Percentiles rank a stretch among this genome's conserved stretches.
phyloP scores from a whole-genome alignment of 2,113 vertebrate genomes.

The Rhagologus leucostigma region DNA sequence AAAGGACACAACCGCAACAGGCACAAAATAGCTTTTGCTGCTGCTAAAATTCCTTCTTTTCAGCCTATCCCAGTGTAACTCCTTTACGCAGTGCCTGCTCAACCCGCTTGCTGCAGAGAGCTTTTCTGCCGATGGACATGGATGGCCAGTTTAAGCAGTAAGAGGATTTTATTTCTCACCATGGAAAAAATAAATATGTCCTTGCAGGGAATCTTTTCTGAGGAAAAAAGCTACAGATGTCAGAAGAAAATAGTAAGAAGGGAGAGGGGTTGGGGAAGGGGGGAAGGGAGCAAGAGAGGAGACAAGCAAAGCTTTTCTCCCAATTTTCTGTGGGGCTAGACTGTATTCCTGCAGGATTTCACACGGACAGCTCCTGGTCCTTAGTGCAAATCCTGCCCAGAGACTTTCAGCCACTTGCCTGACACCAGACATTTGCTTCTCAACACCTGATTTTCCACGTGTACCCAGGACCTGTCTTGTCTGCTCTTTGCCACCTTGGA shows the following conservation, averaged over 20 bases:
- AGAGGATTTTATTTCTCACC: slow-evolving; percentile 27
- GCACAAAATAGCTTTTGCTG: not conserved
- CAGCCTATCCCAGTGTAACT: not conserved
- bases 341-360: not conserved
- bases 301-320: not conserved
- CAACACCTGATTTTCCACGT: fast-evolving
- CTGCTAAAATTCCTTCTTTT: not conserved
- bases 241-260: not conserved
- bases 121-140: not conserved
- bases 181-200: not conserved
- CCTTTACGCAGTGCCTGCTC: not conserved
- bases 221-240: not conserved
- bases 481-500: not conserved
- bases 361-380: fast-evolving
- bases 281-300: not conserved
- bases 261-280: fast-evolving
- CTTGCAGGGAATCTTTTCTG: not conserved
- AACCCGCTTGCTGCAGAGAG: not conserved
- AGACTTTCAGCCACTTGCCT: not conserved
- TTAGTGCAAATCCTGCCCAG: not conserved
- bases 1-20: not conserved
- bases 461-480: not conserved
- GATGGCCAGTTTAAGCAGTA: not conserved
- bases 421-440: not conserved
- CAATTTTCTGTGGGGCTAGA: not conserved